phyloP scores from a whole-genome alignment of 2,888 invertebrate species.

The Graphium colonna region DNA sequence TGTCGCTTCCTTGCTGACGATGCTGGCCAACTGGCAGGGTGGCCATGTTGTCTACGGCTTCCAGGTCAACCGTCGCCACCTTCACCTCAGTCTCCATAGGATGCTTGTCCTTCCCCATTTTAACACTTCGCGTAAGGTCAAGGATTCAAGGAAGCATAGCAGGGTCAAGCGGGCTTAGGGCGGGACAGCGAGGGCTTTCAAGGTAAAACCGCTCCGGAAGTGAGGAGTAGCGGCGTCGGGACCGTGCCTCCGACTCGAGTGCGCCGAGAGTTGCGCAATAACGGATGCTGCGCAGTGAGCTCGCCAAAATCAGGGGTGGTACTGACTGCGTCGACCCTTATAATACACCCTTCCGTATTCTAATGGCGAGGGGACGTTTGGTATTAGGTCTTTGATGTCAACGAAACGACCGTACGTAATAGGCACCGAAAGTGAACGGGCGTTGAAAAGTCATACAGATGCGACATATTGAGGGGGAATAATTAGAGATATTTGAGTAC shows the following conservation, averaged over 20 bases:
- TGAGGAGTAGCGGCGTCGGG: conserved; percentile 56
- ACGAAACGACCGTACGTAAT: conserved; percentile 29
- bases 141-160: conserved; percentile 40
- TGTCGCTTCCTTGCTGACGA: conserved; percentile 84
- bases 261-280: conserved; percentile 71
- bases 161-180: conserved; percentile 46
- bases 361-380: conserved; percentile 55
- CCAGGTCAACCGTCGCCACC: conserved; percentile 93
- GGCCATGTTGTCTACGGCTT: conserved; percentile 93
- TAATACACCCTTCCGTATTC: conserved; percentile 58
- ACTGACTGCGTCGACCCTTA: conserved; percentile 51
- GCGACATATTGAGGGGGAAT: background rate
- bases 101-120: conserved; percentile 75
- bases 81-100: conserved; percentile 87
- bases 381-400: conserved; percentile 37
- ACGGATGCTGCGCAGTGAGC: conserved; percentile 67
- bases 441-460: conserved; percentile 18
- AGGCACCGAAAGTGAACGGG: conserved; percentile 34
- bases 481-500: conserved; percentile 1
- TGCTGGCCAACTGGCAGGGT: conserved; percentile 91
- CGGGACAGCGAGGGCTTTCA: conserved; percentile 44
- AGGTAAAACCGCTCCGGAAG: conserved; percentile 60
- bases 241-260: conserved; percentile 54
- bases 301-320: conserved; percentile 61
- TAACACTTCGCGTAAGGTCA: conserved; percentile 12